These are phyloP conservation scores for Pseudoips prasinana DNA, from an alignment of 2,888 invertebrate species.

Conservation along the genomic window DNA sequence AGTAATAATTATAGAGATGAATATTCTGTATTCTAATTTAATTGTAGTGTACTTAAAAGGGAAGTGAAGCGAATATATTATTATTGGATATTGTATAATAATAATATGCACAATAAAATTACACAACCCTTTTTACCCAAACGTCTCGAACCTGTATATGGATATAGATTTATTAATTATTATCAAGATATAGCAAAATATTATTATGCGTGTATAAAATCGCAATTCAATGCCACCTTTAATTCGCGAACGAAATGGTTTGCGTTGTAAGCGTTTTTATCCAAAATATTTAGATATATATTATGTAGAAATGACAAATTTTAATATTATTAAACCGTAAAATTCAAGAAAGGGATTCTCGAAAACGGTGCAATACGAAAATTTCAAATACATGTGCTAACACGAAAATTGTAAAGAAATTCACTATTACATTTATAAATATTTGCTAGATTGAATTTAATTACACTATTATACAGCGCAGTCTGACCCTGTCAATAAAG, in stretches of 20 bases:
- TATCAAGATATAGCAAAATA: slow-evolving; percentile 54
- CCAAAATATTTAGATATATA: slow-evolving; percentile 38
- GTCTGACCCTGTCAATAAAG: slow-evolving; percentile 77
- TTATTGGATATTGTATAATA: slow-evolving; percentile 65
- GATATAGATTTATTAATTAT: slow-evolving; percentile 36
- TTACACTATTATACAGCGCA: slow-evolving; percentile 69
- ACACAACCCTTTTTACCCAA: slow-evolving; percentile 79
- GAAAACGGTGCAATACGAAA: slow-evolving; percentile 62
- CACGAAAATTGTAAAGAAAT: slow-evolving; percentile 62
- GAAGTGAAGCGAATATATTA: slow-evolving; percentile 55
- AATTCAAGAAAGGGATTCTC: slow-evolving; percentile 49
- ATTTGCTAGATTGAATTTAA: slow-evolving; percentile 69
- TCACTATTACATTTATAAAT: slow-evolving; percentile 66
- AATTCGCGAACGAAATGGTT: slow-evolving; percentile 30
- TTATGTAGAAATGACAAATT: slow-evolving; percentile 30
- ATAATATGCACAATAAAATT: slow-evolving; percentile 53
- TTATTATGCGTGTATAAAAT: slow-evolving; percentile 27
- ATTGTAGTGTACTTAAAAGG: slow-evolving; percentile 41
- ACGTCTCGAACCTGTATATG: slow-evolving; percentile 61
- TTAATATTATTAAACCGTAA: slow-evolving; percentile 44
- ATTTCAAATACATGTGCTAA: slow-evolving; percentile 65
- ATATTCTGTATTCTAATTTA: slow-evolving; percentile 37
- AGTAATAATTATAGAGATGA: slow-evolving; percentile 35
- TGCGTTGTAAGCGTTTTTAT: slow-evolving; percentile 32
- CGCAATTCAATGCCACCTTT: slow-evolving; percentile 30